Evolutionary conservation across 2,113 vertebrate species (phyloP), one percentile per base, ranked within the genome.

Genomic region (Hemiscyllium ocellatum): DNA sequence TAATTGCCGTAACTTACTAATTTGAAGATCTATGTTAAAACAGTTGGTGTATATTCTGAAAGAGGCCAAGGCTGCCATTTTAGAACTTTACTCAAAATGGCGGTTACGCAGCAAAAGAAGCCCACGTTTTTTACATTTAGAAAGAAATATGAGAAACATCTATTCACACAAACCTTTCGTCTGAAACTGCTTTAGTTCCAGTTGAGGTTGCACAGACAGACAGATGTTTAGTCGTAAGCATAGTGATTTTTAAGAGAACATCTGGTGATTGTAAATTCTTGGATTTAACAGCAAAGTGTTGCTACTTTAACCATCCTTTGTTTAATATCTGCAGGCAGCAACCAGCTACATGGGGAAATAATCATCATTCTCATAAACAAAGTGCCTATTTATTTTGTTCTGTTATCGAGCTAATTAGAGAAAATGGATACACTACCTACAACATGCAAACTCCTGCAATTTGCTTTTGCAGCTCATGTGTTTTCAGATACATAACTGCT

Each of bases 241-340:
- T 1, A 66, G 33, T 66, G 89, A 93, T 93, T 33, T 93, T 93
- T 66, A 42, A 42, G 61, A 93, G 89, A 93, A 93, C 89, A 93
- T 93, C 89, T 93, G 89, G 56, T n/a, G n/a, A 93, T 22, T 93
- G 61, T 93, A 93, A 93, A 93, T 37, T 93, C 89, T 93, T 93
- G 1, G 89, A 66, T 93, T 61, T 66, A 66, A 93, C 61, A 66
- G 89, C 15, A 91, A 33, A 65, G 29, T 33, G 19, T 66, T 29
- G 56, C 20, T 0, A 24, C 47, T 52, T 52, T 80, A n/a, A 80
- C 13, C 12, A 33, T 80, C 47, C 13, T 17, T 5, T 4, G 13
- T 65, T 13, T 33, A 29, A 33, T 65, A 29, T 65, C 12, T 33
- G 19, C 56, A n/a, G 2, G 2, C 52, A 26, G 17, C 22, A 13